Evolutionary conservation across 2,113 vertebrate species (phyloP).

Genomic region (rabbit (Oryctolagus cuniculus)): mOryCun1.1 NC_091436.1:122096001-122096500

Average conservation of each 20-base stretch:
- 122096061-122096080: not conserved
- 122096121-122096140: not conserved
- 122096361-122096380: too few species aligned
- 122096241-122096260: not conserved
- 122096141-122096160: not conserved
- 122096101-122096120: not conserved
- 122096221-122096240: not conserved
- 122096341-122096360: too few species aligned
- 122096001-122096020: conserved; percentile 57
- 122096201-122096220: not conserved
- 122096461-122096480: too few species aligned
- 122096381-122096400: too few species aligned
- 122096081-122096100: not conserved
- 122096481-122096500: too few species aligned
- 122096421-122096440: too few species aligned
- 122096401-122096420: too few species aligned
- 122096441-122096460: too few species aligned
- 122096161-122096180: rapidly evolving
- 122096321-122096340: too few species aligned
- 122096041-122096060: not conserved
- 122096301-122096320: too few species aligned
- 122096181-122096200: not conserved
- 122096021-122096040: not conserved
- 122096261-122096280: too few species aligned
- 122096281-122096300: too few species aligned